Conservation (phyloP, 37 sponge, comb jelly and placozoan genomes). For the Beroe forskalii region DNA sequence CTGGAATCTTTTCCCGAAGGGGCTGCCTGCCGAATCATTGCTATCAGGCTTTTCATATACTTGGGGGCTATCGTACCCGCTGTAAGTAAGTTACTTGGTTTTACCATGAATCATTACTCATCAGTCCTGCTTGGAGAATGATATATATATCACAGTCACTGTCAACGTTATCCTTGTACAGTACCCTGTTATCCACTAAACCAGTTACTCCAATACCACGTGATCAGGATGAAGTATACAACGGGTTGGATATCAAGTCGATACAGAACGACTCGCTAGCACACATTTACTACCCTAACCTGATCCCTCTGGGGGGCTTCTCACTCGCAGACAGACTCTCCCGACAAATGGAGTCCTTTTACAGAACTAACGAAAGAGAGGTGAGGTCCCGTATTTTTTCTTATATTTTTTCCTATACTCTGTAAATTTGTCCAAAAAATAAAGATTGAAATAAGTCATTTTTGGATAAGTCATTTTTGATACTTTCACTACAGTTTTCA, state of each 20-base stretch:
- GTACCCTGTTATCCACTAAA: neutral
- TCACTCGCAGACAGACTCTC: neutral
- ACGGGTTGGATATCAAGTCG: constrained; percentile 21
- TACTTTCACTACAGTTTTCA: neutral
- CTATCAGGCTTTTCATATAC: neutral
- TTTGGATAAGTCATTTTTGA: neutral
- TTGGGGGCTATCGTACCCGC: constrained; percentile 22
- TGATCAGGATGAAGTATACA: constrained; percentile 33
- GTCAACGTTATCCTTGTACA: too few species aligned
- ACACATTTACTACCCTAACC: neutral
- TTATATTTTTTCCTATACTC: too few species aligned
- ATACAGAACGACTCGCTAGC: constrained; percentile 18
- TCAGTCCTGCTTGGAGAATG: too few species aligned
- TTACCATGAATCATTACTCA: too few species aligned
- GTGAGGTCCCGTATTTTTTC: too few species aligned
- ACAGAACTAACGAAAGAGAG: constrained; percentile 25
- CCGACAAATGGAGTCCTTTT: constrained; percentile 46
- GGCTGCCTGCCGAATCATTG: constrained; percentile 5
- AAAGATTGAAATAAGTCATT: neutral
- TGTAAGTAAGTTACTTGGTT: constrained; percentile 52
- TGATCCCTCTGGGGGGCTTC: neutral
- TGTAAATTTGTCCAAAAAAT: too few species aligned
- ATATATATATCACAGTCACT: too few species aligned
- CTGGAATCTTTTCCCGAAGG: neutral
- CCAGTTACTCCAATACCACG: too few species aligned